Percentiles rank a stretch among this genome's conserved stretches.
These are phyloP conservation scores for Drosophila lacicola DNA, from an alignment of 2,888 invertebrate species.

Conservation along the genomic window DNA sequence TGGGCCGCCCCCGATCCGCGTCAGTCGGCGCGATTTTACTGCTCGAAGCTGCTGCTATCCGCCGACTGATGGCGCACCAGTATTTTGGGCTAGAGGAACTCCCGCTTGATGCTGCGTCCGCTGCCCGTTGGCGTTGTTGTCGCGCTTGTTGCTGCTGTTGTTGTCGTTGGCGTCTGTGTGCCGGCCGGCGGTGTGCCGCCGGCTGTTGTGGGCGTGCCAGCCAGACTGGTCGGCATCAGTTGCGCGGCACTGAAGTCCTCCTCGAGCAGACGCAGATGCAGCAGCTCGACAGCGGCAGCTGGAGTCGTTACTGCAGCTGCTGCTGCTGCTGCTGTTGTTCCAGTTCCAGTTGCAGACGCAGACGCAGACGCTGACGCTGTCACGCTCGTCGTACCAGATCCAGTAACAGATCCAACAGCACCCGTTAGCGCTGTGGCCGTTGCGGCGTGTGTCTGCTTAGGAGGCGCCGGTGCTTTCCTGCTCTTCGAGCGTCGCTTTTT, in stretches of 20 bases:
- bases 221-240: slow-evolving; percentile 25
- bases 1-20: not conserved
- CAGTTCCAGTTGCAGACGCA: slow-evolving; percentile 44
- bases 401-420: slow-evolving; percentile 39
- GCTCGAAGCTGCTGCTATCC: slow-evolving; percentile 78
- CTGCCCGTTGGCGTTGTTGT: slow-evolving; percentile 70
- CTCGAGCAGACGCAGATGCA: slow-evolving; percentile 69
- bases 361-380: slow-evolving; percentile 58
- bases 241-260: slow-evolving; percentile 72
- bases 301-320: slow-evolving; percentile 40
- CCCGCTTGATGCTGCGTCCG: slow-evolving; percentile 81
- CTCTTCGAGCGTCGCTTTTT: slow-evolving; percentile 88
- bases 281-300: slow-evolving; percentile 41
- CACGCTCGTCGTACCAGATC: slow-evolving; percentile 72
- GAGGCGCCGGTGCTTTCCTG: slow-evolving; percentile 87
- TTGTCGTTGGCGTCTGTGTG: slow-evolving; percentile 21
- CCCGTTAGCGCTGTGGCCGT: slow-evolving; percentile 59
- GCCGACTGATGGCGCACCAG: slow-evolving; percentile 85
- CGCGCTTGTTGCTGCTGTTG: slow-evolving; percentile 47
- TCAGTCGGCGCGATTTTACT: slow-evolving; percentile 27
- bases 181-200: slow-evolving; percentile 30
- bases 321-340: slow-evolving; percentile 36
- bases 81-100: slow-evolving; percentile 85
- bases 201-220: slow-evolving; percentile 39
- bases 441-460: slow-evolving; percentile 83